Percentiles rank a stretch among this genome's conserved stretches.
phyloP scores from a whole-genome alignment of 64 coral and sea anemone species.

The Montipora sp. region DNA sequence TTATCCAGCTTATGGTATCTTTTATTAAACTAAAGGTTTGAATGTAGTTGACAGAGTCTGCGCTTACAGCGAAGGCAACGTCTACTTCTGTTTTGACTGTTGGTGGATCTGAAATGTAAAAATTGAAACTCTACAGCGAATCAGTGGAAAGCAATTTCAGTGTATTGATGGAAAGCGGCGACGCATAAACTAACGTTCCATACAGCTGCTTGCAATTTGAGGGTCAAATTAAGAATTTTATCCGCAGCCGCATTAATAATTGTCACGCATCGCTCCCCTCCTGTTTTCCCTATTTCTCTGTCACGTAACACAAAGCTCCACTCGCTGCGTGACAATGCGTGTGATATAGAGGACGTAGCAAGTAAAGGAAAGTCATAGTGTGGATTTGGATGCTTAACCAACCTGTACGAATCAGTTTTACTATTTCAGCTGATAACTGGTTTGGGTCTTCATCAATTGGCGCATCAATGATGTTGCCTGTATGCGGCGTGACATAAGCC shows the following conservation, averaged over 20 bases:
- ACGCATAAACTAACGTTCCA: too few relatives aligned
- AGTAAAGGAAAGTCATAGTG: neutral
- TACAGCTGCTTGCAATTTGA: too few relatives aligned
- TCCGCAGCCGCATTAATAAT: too few relatives aligned
- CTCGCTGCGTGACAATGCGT: too few relatives aligned
- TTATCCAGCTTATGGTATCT: slow-evolving; percentile 61
- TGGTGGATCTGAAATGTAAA: slow-evolving; percentile 24
- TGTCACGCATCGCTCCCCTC: too few relatives aligned
- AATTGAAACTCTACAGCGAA: neutral
- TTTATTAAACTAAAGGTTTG: slow-evolving; percentile 81
- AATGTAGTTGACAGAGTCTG: slow-evolving; percentile 34
- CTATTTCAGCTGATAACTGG: slow-evolving; percentile 7
- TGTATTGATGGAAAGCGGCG: too few relatives aligned
- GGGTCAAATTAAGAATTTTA: too few relatives aligned
- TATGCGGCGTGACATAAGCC: slow-evolving; percentile 68
- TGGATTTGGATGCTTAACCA: neutral
- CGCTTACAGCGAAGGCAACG: slow-evolving; percentile 79
- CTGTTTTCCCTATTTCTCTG: too few relatives aligned
- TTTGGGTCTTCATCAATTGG: slow-evolving; percentile 51
- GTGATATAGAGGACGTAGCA: too few relatives aligned
- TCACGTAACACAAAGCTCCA: too few relatives aligned
- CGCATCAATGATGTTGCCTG: slow-evolving; percentile 62
- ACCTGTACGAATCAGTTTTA: slow-evolving; percentile 14
- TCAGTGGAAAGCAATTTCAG: neutral
- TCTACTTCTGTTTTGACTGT: slow-evolving; percentile 70